A percentile compares a stretch with the other conserved stretches of the same genome.
Conservation (phyloP, 1,140 invertebrate genomes). For the Ridgeia piscesae region DNA sequence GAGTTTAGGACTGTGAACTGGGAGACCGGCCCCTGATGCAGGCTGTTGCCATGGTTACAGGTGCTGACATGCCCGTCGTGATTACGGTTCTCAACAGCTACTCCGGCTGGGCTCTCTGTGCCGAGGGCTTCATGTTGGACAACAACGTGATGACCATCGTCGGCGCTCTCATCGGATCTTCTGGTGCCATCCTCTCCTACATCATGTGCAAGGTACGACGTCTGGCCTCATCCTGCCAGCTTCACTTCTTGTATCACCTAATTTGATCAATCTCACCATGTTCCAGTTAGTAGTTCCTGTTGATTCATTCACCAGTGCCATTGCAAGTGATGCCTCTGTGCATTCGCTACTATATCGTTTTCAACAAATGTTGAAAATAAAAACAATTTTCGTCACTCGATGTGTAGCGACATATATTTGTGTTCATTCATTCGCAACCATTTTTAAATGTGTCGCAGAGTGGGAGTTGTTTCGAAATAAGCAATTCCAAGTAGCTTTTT, state of each 20-base stretch:
- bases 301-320: too few relatives aligned
- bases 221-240: neutral
- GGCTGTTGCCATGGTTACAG: conserved; percentile 31
- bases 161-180: conserved; percentile 86
- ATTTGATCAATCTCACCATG: neutral
- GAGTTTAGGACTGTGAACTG: too few relatives aligned
- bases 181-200: conserved; percentile 88
- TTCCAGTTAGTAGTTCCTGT: neutral
- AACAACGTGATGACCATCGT: conserved; percentile 91
- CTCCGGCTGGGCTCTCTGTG: conserved; percentile 80
- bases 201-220: conserved; percentile 84
- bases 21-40: neutral
- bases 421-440: too few relatives aligned
- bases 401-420: too few relatives aligned
- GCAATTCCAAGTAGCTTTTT: too few relatives aligned
- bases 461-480: too few relatives aligned
- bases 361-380: too few relatives aligned
- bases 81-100: conserved; percentile 88
- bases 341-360: too few relatives aligned
- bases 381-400: too few relatives aligned
- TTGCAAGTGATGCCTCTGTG: too few relatives aligned
- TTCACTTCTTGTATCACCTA: neutral
- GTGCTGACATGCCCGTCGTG: conserved; percentile 89
- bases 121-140: conserved; percentile 92
- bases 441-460: too few relatives aligned